Percentiles rank a stretch among this genome's conserved stretches.
Evolutionary conservation across 2,888 invertebrate species (phyloP).

Genomic region (Acleris laterana): DNA sequence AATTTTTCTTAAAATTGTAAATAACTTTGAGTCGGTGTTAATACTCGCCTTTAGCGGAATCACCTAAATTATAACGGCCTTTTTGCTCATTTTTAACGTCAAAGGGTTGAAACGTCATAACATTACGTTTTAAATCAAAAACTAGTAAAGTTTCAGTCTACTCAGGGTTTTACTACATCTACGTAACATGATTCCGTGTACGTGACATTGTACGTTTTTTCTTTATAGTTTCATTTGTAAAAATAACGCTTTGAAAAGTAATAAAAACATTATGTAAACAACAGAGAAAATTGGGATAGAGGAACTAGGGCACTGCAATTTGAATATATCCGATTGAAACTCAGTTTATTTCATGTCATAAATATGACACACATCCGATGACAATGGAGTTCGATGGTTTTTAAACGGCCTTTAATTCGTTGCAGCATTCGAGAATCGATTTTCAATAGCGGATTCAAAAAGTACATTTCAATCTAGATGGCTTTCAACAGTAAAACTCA

Average conservation of each 20-base stretch:
- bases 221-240: background rate
- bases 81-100: constrained; percentile 1
- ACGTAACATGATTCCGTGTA: too few relatives aligned
- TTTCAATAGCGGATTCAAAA: background rate
- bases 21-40: background rate
- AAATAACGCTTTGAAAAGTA: too few relatives aligned
- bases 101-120: background rate
- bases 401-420: background rate
- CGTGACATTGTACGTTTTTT: too few relatives aligned
- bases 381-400: constrained; percentile 7
- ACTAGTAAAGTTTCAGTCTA: background rate
- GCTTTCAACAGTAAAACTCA: too few relatives aligned
- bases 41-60: background rate
- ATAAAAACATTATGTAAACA: background rate
- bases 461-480: background rate
- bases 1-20: background rate
- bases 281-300: background rate
- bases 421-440: background rate
- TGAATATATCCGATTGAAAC: constrained; percentile 5
- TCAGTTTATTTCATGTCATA: background rate
- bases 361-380: constrained; percentile 5
- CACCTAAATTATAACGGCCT: background rate
- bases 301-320: background rate
- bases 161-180: background rate
- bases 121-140: background rate